Conservation (phyloP, 2,113 vertebrate species). For the Anguilla japonica region DNA sequence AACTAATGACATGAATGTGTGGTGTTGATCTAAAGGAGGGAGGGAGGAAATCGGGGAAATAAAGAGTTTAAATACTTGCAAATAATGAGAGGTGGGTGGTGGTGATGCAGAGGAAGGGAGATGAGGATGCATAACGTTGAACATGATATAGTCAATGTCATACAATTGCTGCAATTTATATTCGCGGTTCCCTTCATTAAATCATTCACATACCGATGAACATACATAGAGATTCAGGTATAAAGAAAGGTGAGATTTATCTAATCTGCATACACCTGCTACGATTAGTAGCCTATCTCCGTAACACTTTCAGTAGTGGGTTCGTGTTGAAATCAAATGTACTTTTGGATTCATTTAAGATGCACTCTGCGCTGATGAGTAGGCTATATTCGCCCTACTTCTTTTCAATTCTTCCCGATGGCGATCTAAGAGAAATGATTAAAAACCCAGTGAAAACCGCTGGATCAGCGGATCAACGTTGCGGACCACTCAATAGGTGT, state of each 20-base stretch:
- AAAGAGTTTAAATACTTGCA: not conserved
- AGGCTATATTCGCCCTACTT: conserved; percentile 20
- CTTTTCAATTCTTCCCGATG: conserved; percentile 35
- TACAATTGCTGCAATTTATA: conserved; percentile 69
- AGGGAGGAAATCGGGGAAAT: conserved; percentile 10
- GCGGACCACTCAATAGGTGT: conserved; percentile 49
- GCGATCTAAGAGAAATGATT: conserved; percentile 47
- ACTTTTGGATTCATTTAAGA: not conserved
- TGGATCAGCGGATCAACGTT: conserved; percentile 57
- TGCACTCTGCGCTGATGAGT: not conserved
- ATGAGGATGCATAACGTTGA: conserved; percentile 65
- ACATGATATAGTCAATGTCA: conserved; percentile 62
- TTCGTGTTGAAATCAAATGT: not conserved
- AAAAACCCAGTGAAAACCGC: conserved; percentile 46
- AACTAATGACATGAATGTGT: conserved; percentile 58
- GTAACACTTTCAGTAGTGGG: not conserved
- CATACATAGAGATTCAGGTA: not conserved
- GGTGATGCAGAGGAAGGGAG: conserved; percentile 33
- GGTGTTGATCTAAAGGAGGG: conserved; percentile 47
- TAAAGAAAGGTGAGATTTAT: not conserved
- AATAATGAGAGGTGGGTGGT: not conserved
- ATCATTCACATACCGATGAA: conserved; percentile 9
- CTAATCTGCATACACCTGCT: not conserved
- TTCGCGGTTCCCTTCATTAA: conserved; percentile 56
- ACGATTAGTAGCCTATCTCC: not conserved